Evolutionary conservation across 2,113 vertebrate genomes (phyloP).

Genomic region (Anhinga rufa): DNA sequence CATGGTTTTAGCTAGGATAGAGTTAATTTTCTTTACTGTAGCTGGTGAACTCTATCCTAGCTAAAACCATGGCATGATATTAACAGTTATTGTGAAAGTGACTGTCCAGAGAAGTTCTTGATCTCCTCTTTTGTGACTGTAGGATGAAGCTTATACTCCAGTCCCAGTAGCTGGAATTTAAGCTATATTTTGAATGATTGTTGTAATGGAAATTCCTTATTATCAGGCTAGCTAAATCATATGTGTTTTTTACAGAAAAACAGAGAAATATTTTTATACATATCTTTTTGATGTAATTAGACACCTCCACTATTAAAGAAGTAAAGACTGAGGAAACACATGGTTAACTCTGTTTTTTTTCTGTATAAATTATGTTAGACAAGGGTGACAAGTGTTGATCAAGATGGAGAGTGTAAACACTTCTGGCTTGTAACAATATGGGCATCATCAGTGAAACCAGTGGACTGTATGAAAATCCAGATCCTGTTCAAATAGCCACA

Average conservation of each 20-base stretch:
- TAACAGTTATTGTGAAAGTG: background rate
- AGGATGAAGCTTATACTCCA: background rate
- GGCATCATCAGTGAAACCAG: background rate
- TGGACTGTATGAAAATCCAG: background rate
- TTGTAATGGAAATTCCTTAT: background rate
- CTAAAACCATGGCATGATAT: too few species aligned
- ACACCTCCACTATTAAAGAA: background rate
- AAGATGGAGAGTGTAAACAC: background rate
- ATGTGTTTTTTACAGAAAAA: background rate
- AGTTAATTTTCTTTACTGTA: too few species aligned
- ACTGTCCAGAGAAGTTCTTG: background rate
- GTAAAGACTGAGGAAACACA: background rate
- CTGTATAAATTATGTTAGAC: background rate
- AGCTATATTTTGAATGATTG: background rate
- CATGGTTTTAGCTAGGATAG: too few species aligned
- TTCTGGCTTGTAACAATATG: background rate
- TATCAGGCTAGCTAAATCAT: background rate
- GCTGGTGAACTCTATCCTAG: too few species aligned
- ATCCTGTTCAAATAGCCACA: background rate
- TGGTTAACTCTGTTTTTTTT: background rate
- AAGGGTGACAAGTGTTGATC: background rate
- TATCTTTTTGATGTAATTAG: background rate
- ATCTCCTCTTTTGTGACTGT: background rate
- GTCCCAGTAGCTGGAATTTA: background rate
- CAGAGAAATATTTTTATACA: background rate